Conservation (phyloP, 2,797 vertebrate species). For the Ceryle rudis region DNA sequence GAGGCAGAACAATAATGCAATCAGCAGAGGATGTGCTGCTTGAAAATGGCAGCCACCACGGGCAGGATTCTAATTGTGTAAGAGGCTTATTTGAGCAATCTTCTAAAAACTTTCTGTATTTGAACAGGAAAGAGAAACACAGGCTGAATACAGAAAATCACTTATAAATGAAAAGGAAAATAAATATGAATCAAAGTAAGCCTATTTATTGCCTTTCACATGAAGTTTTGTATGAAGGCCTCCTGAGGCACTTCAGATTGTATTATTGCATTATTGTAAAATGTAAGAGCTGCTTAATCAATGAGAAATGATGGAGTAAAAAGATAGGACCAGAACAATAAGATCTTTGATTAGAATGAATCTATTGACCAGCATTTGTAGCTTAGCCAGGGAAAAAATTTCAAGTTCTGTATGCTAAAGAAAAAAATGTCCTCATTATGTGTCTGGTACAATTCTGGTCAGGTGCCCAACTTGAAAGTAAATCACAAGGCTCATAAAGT, state of each 20-base stretch:
- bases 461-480: neutral
- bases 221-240: neutral
- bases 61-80: constrained; percentile 43
- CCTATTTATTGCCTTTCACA: constrained; percentile 39
- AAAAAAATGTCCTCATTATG: neutral
- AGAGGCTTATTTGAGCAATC: constrained; percentile 40
- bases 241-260: neutral
- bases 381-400: neutral
- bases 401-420: constrained; percentile 3
- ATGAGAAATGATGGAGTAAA: constrained; percentile 35
- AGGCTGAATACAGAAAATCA: constrained; percentile 3
- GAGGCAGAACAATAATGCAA: constrained; percentile 58
- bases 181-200: constrained; percentile 50
- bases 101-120: constrained; percentile 6
- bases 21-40: constrained; percentile 48
- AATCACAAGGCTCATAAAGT: neutral
- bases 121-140: neutral
- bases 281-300: constrained; percentile 48
- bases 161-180: constrained; percentile 58
- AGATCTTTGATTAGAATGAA: constrained; percentile 36
- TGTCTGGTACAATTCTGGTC: neutral
- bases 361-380: constrained; percentile 35
- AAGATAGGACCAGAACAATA: constrained; percentile 47
- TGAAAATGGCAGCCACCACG: constrained; percentile 4
- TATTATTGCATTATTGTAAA: constrained; percentile 4